Evolutionary conservation across 2,888 invertebrate species (phyloP).

Genomic region (Hoplodrina ambigua): DNA sequence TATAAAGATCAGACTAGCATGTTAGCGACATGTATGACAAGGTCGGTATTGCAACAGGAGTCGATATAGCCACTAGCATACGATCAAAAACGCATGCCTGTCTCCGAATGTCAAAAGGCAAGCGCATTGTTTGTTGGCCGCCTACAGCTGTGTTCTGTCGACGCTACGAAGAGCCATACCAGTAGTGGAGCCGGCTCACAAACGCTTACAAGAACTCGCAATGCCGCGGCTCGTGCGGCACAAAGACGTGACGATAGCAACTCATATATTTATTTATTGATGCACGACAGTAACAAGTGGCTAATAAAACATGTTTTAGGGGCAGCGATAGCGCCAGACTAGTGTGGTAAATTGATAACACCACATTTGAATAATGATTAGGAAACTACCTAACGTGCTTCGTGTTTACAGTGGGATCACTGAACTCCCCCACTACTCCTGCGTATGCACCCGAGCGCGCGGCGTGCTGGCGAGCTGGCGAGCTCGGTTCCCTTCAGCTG

Average conservation of each 20-base stretch:
- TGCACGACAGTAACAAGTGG: slow-evolving; percentile 8
- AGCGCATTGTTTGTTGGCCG: no score
- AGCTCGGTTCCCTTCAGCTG: background rate
- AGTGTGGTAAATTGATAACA: slow-evolving; percentile 29
- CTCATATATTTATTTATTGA: slow-evolving; percentile 1
- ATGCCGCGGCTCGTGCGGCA: no score
- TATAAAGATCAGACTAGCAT: no score
- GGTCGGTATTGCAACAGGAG: background rate
- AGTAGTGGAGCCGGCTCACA: no score
- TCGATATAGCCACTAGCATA: background rate
- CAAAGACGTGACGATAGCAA: background rate
- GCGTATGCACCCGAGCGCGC: background rate
- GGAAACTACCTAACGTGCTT: background rate
- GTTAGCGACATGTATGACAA: no score
- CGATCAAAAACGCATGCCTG: background rate
- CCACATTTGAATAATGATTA: slow-evolving; percentile 16
- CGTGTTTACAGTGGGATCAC: slow-evolving; percentile 15
- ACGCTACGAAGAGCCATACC: no score
- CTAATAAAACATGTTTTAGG: slow-evolving; percentile 20
- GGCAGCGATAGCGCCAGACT: slow-evolving; percentile 23
- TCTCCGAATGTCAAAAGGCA: background rate
- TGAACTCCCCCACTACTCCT: slow-evolving; percentile 12
- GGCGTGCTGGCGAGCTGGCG: background rate
- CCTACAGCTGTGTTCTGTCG: no score
- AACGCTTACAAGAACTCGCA: no score